Base-by-base conservation (phyloP, 2,888 invertebrate genomes). In the Oxyscelio sp. region DNA sequence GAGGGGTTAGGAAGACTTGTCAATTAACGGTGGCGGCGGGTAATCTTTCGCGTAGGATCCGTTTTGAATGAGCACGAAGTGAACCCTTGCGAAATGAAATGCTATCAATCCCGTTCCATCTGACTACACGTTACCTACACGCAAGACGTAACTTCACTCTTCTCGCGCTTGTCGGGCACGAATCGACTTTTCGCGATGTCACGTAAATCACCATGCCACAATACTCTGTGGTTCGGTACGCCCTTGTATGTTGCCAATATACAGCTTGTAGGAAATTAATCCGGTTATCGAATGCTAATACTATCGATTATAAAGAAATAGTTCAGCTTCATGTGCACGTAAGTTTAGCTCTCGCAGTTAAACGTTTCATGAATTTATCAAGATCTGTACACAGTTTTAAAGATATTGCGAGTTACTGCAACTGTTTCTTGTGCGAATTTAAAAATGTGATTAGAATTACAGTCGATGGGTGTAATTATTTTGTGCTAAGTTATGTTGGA, bases 21-120 rank as follows among this genome's bases (percentile, higher is more conserved):
- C 92, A 92, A 92, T 92, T 92, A 92, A 92, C 90, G 88, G 87
- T 82, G 86, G 87, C 86, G 88, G 85, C 81, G 88, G 87, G 86
- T 92, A 92, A 92, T 92, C 92, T 92, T 92, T 92, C 91, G 90
- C 91, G 92, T 91, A 91, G 82, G 75, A 82, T 93, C 91, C 91
- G 90, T 92, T 90, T 91, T 86, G 85, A 87, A 86, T 77, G 78
- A 85, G 82, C 83, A 87, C 84, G 86, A 86, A 87, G 83, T 70
- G 87, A 83, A 82, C 74, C 79, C 85, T 85, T 77, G 89, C 89
- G 88, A 88, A 90, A 90, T 87, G 89, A 90, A 86, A 73, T 66
- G 87, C 81, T 89, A 90, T 90, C 91, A 82, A 81, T 70, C 58
- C 83, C 85, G 87, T 90, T 90, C 89, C 90, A 91, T 91, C 90